These are phyloP conservation scores for Drosophila tripunctata DNA, from an alignment of 2,888 invertebrate species.

Conservation along the genomic window DNA sequence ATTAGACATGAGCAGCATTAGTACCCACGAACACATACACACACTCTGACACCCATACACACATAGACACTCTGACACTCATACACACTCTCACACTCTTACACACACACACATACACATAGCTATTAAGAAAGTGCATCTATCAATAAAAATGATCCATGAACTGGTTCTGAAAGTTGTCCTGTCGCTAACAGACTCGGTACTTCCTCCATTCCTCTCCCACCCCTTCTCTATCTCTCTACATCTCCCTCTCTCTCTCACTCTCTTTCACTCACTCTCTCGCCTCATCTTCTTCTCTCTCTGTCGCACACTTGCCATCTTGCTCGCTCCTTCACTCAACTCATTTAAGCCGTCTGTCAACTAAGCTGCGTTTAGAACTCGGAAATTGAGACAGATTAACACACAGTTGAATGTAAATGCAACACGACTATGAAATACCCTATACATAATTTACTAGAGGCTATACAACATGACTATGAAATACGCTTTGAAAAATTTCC, in stretches of 20 bases:
- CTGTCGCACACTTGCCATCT: background rate
- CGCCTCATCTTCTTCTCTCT: background rate
- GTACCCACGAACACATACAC: too few relatives aligned
- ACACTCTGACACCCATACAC: background rate
- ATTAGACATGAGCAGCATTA: constrained; percentile 19
- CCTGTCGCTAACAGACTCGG: background rate
- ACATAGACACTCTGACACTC: background rate
- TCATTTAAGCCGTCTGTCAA: background rate
- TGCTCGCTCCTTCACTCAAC: background rate
- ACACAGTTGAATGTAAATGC: background rate
- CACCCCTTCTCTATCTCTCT: background rate
- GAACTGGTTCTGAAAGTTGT: constrained; percentile 25
- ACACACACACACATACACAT: background rate
- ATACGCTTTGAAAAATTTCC: too few relatives aligned
- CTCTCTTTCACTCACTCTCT: background rate
- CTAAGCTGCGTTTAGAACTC: background rate
- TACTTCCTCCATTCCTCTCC: too few relatives aligned
- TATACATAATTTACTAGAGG: too few relatives aligned
- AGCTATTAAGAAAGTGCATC: constrained; percentile 11
- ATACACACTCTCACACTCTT: background rate
- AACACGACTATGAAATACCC: background rate
- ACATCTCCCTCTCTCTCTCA: background rate
- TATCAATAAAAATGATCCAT: constrained; percentile 34
- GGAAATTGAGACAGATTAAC: background rate
- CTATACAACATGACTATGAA: too few relatives aligned